Conservation (phyloP, 2,888 invertebrate genomes). For the Listrodromus nycthemerus region DNA sequence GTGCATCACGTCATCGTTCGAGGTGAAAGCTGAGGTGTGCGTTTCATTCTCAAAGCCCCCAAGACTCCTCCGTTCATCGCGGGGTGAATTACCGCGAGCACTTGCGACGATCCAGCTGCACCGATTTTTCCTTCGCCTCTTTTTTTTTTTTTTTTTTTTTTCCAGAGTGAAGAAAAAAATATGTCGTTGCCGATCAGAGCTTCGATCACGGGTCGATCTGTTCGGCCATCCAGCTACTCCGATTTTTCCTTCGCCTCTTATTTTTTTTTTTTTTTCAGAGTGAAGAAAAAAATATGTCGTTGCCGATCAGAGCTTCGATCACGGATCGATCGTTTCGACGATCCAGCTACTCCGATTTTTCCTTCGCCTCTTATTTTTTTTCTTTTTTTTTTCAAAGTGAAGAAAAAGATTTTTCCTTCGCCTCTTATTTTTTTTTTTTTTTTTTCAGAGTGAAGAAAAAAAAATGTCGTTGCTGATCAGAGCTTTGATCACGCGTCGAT, state of each 20-base stretch:
- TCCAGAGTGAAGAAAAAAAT: conserved; percentile 2
- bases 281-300: conserved; percentile 34
- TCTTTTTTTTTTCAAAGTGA: conserved; percentile 20
- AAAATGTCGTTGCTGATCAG: conserved; percentile 49
- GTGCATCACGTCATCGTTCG: conserved; percentile 4
- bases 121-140: not conserved
- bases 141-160: conserved; percentile 23
- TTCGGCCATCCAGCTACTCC: conserved; percentile 35
- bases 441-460: conserved; percentile 13
- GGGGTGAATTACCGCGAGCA: not conserved
- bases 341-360: too few species aligned
- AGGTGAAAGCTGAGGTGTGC: conserved; percentile 32
- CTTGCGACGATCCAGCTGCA: not conserved
- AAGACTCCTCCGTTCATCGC: not conserved
- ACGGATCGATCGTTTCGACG: conserved; percentile 26
- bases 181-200: conserved; percentile 52
- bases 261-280: conserved; percentile 28
- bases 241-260: too few species aligned
- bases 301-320: conserved; percentile 33
- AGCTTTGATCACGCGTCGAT: conserved; percentile 25
- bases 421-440: not conserved
- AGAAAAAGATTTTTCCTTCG: not conserved
- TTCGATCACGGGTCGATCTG: conserved; percentile 18
- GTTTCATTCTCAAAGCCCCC: conserved; percentile 18
- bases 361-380: not conserved